Evolutionary conservation across 2,888 invertebrate species (phyloP).

Genomic region (Miltochrista miniata): DNA sequence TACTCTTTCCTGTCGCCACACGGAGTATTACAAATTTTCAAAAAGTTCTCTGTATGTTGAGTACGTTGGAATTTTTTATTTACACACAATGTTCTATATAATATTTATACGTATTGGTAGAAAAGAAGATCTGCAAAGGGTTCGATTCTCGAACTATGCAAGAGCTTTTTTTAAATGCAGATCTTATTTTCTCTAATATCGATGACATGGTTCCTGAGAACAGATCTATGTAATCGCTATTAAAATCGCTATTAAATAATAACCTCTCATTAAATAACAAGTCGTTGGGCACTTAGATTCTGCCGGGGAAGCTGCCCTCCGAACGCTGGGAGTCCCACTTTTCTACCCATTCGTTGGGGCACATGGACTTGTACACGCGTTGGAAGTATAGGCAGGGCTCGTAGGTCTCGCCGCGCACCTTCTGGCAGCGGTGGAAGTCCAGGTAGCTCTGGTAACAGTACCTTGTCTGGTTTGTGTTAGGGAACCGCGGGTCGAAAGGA

Average conservation of each 20-base stretch:
- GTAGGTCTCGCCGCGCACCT: constrained; percentile 93
- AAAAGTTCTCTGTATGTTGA: too few relatives aligned
- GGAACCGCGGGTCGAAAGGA: constrained; percentile 98
- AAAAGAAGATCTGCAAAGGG: too few relatives aligned
- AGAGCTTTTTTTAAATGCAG: too few relatives aligned
- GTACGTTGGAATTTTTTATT: too few relatives aligned
- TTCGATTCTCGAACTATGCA: too few relatives aligned
- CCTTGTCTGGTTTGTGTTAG: constrained; percentile 96
- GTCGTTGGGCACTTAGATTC: constrained; percentile 75
- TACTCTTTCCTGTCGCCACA: too few relatives aligned
- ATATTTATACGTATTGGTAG: too few relatives aligned
- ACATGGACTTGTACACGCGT: constrained; percentile 90
- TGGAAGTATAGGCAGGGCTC: constrained; percentile 96
- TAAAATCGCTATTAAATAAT: constrained; percentile 59
- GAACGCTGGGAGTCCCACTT: constrained; percentile 93
- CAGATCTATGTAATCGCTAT: too few relatives aligned
- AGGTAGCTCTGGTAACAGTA: constrained; percentile 97
- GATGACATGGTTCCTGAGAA: too few relatives aligned
- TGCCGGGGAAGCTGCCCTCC: constrained; percentile 91
- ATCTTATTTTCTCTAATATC: too few relatives aligned
- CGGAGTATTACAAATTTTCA: too few relatives aligned
- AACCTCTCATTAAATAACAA: constrained; percentile 54
- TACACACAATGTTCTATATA: too few relatives aligned
- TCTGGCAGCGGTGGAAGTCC: constrained; percentile 96
- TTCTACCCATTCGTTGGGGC: constrained; percentile 94